Evolutionary conservation across 2,113 vertebrate species (phyloP).

Genomic region (Sphaerodactylus townsendi): DNA sequence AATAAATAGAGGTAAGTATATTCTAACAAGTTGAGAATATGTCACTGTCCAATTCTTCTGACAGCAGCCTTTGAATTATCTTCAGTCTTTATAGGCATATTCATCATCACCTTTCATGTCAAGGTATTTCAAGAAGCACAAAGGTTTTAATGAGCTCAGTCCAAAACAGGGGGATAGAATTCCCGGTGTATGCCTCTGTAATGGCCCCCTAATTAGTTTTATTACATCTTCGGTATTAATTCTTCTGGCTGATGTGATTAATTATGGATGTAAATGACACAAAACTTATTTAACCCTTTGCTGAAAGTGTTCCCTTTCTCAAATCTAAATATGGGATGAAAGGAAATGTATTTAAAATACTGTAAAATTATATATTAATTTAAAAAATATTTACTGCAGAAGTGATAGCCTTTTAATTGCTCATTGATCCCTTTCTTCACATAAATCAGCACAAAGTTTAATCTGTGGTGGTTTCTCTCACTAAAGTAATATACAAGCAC

Average conservation of each 20-base stretch:
- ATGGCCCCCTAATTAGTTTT: conserved; percentile 61
- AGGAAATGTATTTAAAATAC: neutral
- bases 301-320: neutral
- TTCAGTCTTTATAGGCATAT: conserved; percentile 54
- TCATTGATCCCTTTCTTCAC: neutral
- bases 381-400: neutral
- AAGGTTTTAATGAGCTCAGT: conserved; percentile 68
- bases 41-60: conserved; percentile 29
- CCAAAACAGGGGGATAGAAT: conserved; percentile 35
- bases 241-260: conserved; percentile 40
- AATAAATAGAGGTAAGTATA: conserved; percentile 58
- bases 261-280: conserved; percentile 53
- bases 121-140: conserved; percentile 59
- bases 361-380: neutral
- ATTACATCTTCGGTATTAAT: conserved; percentile 16
- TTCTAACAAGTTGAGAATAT: conserved; percentile 33
- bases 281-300: neutral
- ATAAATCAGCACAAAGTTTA: neutral
- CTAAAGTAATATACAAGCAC: neutral
- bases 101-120: conserved; percentile 62
- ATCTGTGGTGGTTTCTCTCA: neutral
- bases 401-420: neutral
- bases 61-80: conserved; percentile 59
- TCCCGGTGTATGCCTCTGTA: conserved; percentile 32
- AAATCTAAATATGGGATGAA: neutral